Evolutionary conservation across 2,113 vertebrate genomes (phyloP).

Genomic region (Lates calcarifer): DNA sequence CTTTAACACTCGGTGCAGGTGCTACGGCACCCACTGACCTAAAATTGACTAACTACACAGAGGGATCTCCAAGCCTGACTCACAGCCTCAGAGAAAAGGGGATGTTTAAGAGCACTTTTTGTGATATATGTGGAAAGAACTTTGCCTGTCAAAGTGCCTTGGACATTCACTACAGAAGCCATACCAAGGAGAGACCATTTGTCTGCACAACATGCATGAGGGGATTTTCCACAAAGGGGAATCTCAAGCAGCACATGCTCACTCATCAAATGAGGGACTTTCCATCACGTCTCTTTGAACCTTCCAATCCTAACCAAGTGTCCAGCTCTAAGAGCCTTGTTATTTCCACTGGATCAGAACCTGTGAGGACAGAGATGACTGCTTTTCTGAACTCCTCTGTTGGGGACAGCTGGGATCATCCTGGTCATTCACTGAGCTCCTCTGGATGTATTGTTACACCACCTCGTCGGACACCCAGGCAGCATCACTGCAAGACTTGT

Average conservation of each 20-base stretch:
- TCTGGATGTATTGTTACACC: conserved; percentile 80
- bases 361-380: conserved; percentile 88
- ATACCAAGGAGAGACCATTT: conserved; percentile 95
- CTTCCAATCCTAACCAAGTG: conserved; percentile 79
- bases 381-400: conserved; percentile 84
- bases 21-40: conserved; percentile 86
- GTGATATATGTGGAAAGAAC: conserved; percentile 93
- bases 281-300: conserved; percentile 89
- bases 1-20: conserved; percentile 70
- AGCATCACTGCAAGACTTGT: conserved; percentile 90
- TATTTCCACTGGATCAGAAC: conserved; percentile 10
- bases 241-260: conserved; percentile 94
- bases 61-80: conserved; percentile 86
- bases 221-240: conserved; percentile 93
- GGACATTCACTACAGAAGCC: conserved; percentile 95
- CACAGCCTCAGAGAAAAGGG: conserved; percentile 88
- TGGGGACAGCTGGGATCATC: no score
- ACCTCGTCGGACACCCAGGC: conserved; percentile 88
- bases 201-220: conserved; percentile 93
- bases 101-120: conserved; percentile 89
- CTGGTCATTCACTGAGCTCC: conserved; percentile 65
- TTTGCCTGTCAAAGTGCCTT: conserved; percentile 96
- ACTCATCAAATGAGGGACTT: conserved; percentile 93
- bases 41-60: conserved; percentile 84
- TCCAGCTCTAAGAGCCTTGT: conserved; percentile 66